Conservation (phyloP, 2,113 vertebrate species). For the Myanophis thanlyinensis region DNA sequence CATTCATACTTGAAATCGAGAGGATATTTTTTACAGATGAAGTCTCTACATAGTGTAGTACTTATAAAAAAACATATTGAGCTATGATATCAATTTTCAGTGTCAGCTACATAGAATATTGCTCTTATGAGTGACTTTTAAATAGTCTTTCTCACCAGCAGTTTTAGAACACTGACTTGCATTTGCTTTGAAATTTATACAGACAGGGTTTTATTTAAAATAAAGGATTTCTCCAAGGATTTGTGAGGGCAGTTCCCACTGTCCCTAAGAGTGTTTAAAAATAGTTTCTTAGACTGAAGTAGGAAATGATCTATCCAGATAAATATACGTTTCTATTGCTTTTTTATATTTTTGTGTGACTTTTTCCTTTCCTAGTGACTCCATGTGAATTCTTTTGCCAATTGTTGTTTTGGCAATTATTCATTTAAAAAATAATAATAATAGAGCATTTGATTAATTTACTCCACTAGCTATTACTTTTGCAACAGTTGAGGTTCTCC, state of each 20-base stretch:
- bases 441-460: neutral
- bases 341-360: neutral
- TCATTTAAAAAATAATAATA: too few species aligned
- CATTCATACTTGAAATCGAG: neutral
- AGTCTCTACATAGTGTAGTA: neutral
- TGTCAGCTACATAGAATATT: neutral
- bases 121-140: neutral
- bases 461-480: neutral
- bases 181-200: neutral
- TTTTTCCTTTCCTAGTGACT: neutral
- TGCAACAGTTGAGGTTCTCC: neutral
- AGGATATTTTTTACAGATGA: neutral
- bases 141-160: neutral
- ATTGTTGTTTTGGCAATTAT: neutral
- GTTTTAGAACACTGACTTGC: neutral
- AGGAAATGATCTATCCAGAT: neutral
- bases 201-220: neutral
- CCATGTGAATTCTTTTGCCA: neutral
- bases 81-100: neutral
- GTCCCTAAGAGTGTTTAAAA: neutral
- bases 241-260: neutral
- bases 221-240: neutral
- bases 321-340: neutral
- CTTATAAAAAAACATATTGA: neutral
- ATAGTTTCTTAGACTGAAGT: neutral